Evolutionary conservation across 2,888 invertebrate species (phyloP).

Genomic region (Torymus auratus): DNA sequence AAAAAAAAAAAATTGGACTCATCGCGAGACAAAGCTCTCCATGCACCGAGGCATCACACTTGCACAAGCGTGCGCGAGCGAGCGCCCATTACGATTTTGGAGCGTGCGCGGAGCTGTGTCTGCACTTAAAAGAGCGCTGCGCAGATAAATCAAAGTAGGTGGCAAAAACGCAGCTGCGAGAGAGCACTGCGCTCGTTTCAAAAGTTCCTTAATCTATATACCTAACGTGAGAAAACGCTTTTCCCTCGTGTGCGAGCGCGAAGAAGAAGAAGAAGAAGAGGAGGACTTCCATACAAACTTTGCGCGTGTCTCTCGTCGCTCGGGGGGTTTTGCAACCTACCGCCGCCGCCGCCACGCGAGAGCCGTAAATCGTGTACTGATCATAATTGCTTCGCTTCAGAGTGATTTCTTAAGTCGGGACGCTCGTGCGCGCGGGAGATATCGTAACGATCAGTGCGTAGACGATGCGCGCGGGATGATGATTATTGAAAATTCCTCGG

Average conservation of each 20-base stretch:
- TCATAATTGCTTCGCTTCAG: conserved; percentile 51
- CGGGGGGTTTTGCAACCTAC: conserved; percentile 35
- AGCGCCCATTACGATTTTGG: background rate
- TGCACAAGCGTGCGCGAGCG: background rate
- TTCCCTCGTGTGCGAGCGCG: background rate
- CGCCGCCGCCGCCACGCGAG: background rate
- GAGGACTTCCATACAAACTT: background rate
- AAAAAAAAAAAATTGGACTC: too few relatives aligned
- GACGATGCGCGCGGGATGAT: too few relatives aligned
- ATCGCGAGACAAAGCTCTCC: too few relatives aligned
- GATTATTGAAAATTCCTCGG: conserved; percentile 11
- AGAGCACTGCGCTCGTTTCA: conserved; percentile 7
- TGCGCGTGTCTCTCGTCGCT: background rate
- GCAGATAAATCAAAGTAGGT: conserved; percentile 24
- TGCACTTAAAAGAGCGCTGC: background rate
- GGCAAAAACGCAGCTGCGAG: conserved; percentile 36
- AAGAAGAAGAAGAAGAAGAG: background rate
- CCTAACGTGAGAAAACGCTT: conserved; percentile 40
- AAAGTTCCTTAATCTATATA: conserved; percentile 36
- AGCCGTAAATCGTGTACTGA: conserved; percentile 35
- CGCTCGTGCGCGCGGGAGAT: background rate
- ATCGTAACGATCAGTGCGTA: conserved; percentile 14
- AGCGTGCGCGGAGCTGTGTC: background rate
- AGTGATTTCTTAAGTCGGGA: conserved; percentile 43
- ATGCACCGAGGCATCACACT: too few relatives aligned